Evolutionary conservation across 2,888 invertebrate genomes (phyloP).

Genomic region (Hyposoter dolosus): DNA sequence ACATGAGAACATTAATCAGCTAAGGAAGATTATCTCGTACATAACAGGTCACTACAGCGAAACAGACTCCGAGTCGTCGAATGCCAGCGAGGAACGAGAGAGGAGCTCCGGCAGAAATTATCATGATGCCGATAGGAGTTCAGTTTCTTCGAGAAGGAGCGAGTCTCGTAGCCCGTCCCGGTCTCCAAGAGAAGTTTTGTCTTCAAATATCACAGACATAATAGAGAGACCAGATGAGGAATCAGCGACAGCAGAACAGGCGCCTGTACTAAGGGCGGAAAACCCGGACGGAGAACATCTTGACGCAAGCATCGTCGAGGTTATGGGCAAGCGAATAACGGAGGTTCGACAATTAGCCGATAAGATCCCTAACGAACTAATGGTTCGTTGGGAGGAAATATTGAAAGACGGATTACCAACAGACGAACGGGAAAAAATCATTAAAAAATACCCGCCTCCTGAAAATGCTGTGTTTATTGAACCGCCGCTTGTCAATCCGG

Average conservation of each 20-base stretch:
- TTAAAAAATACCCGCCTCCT: slow-evolving; percentile 37
- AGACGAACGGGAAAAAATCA: slow-evolving; percentile 11
- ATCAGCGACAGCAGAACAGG: background rate
- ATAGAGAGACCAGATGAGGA: background rate
- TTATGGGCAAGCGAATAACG: slow-evolving; percentile 20
- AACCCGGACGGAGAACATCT: background rate
- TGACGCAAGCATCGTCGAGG: slow-evolving; percentile 21
- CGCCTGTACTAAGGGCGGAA: background rate
- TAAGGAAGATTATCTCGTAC: background rate
- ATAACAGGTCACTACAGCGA: background rate
- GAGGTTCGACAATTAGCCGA: background rate
- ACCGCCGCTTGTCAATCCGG: slow-evolving; percentile 10
- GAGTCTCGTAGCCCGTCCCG: no score
- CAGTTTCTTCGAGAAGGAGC: no score
- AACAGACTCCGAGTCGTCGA: slow-evolving; percentile 1
- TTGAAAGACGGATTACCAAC: slow-evolving; percentile 57
- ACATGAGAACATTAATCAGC: background rate
- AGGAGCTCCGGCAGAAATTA: background rate
- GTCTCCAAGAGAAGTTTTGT: no score
- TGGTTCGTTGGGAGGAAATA: slow-evolving; percentile 49
- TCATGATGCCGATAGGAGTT: background rate
- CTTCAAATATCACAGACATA: background rate
- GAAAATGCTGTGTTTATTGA: slow-evolving; percentile 36
- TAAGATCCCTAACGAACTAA: slow-evolving; percentile 35
- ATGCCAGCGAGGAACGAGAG: background rate